Conservation (phyloP, 2,797 vertebrate genomes). For the Hapalemur alaotrensis region DNA sequence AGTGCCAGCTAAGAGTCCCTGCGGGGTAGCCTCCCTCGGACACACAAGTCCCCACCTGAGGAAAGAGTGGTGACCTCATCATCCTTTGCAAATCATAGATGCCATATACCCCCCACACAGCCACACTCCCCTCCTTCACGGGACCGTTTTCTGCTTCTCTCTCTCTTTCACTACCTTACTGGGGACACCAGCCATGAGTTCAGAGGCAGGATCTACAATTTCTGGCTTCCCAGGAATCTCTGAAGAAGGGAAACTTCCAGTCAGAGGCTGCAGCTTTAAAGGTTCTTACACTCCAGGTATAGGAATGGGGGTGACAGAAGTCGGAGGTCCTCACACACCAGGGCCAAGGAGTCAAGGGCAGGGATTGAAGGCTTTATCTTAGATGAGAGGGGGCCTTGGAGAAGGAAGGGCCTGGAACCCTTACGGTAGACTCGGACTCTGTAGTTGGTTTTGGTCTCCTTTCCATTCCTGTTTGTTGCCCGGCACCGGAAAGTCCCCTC, state of each 20-base stretch:
- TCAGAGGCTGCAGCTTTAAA: neutral
- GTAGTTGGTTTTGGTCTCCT: conserved; percentile 70
- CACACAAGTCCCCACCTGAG: conserved; percentile 75
- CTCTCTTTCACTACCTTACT: conserved; percentile 62
- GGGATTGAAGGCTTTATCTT: neutral
- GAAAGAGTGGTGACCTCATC: neutral
- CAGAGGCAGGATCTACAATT: conserved; percentile 64
- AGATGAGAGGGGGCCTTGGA: neutral
- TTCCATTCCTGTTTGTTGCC: conserved; percentile 55
- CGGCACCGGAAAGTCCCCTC: conserved; percentile 75
- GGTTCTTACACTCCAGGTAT: neutral
- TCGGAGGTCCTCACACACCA: neutral
- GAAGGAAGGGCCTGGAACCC: neutral
- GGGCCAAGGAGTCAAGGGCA: neutral
- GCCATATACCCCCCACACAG: rapidly evolving
- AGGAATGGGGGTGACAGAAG: neutral
- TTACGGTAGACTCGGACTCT: conserved; percentile 76
- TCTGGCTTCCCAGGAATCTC: conserved; percentile 72
- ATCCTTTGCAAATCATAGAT: neutral
- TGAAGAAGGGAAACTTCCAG: conserved; percentile 37
- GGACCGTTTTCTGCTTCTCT: neutral
- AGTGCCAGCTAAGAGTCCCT: conserved; percentile 73
- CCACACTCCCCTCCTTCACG: neutral
- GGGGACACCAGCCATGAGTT: conserved; percentile 63
- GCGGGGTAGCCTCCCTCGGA: conserved; percentile 73